Evolutionary conservation across 2,888 invertebrate species (phyloP), one percentile per base, ranked within the genome.

Genomic region (Stenoptilia bipunctidactyla): DNA sequence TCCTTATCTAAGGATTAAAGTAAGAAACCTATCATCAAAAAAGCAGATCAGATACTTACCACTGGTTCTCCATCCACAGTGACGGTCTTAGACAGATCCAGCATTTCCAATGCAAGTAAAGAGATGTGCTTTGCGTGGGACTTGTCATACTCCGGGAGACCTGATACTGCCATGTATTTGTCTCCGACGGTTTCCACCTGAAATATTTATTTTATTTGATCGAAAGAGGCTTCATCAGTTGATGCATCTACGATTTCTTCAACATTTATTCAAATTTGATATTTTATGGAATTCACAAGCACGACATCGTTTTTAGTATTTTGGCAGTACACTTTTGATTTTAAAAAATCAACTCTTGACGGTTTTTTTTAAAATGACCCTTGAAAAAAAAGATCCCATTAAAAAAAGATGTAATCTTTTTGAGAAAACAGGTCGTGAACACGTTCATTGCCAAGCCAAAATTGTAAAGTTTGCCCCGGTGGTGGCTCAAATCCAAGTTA

Each of bases 151-250:
- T 97, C 96, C 0, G 97, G 97, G 39, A 97, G 83, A 36, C 97
- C 97, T 53, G 96, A 95, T 0, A 97, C 97, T 0, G 97, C 96
- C 97, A 97, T 98, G 69, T 98, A 98, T 71, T 97, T 97, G 74
- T 97, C 97, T 44, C 97, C 97, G 14, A 97, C 96, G 9, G 97
- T 98, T 80, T 98, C 97, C 45, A 98, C 97, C 97, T 97, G 58
- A 8, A 54, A 51, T 14, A 27, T n/a, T 5, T 9, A 25, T 5
- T 25, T 25, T 3, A 27, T 8, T 2, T 34, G 9, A 30, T 41
- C n/a, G n/a, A n/a, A n/a, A 25, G 9, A 25, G 27, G 6, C 27
- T 9, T 25, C 27, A 25, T 25, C 6, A 8, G 5, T n/a, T n/a
- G n/a, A n/a, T 25, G 6, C 27, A 25, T 25, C 27, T 25, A 8